A percentile compares a stretch with the other conserved stretches of the same genome.
phyloP scores from a whole-genome alignment of 2,113 vertebrate species.

The Monarcha castaneiventris region DNA sequence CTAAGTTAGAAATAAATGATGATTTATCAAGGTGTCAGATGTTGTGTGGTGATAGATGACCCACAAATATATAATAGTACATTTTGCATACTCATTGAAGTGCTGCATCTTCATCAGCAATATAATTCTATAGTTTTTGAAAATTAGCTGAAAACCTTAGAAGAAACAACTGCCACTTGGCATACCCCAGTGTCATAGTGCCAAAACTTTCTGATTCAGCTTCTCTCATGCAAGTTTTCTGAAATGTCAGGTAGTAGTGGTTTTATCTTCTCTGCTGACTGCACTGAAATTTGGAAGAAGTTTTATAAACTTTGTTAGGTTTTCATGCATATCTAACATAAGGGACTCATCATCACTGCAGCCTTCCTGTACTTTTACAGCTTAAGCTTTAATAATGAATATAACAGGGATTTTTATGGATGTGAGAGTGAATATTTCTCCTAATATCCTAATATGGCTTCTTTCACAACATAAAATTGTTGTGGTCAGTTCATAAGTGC shows the following conservation, averaged over 20 bases:
- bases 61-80: not conserved
- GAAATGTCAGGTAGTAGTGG: not conserved
- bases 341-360: not conserved
- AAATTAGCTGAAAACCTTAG: not conserved
- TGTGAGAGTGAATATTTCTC: not conserved
- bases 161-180: not conserved
- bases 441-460: not conserved
- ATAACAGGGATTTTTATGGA: not conserved
- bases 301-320: not conserved
- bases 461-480: not conserved
- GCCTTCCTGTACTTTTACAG: not conserved
- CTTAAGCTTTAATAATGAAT: not conserved
- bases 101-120: conserved; percentile 11
- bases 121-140: not conserved
- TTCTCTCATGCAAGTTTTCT: not conserved
- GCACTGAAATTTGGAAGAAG: not conserved
- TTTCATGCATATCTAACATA: not conserved
- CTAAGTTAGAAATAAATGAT: conserved; percentile 45
- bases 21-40: conserved; percentile 65
- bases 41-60: conserved; percentile 46
- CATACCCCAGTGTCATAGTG: not conserved
- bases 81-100: not conserved
- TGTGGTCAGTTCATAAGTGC: not conserved
- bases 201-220: not conserved
- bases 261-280: not conserved